Conservation (phyloP, 2,888 invertebrate genomes). For the Ferrisia virgata region DNA sequence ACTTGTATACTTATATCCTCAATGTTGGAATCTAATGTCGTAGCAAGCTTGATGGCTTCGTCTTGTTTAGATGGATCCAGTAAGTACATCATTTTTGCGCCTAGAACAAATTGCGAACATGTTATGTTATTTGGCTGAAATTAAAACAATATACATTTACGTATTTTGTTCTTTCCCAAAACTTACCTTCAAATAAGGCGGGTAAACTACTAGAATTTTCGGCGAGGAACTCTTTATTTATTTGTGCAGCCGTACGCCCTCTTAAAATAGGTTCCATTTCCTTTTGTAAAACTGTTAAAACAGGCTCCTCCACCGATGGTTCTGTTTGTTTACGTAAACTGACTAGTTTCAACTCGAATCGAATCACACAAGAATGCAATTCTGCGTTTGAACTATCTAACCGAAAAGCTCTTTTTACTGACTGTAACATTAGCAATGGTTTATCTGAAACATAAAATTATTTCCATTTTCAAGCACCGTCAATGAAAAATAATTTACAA, state of each 20-base stretch:
- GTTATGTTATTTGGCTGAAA: background rate
- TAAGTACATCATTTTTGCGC: constrained; percentile 74
- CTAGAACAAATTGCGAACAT: constrained; percentile 49
- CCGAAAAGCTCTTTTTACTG: constrained; percentile 82
- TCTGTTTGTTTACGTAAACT: constrained; percentile 55
- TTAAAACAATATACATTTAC: too few species aligned
- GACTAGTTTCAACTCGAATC: constrained; percentile 63
- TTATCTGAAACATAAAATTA: constrained; percentile 63
- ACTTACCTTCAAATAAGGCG: constrained; percentile 70
- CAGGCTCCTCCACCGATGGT: constrained; percentile 58
- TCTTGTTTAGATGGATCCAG: constrained; percentile 66
- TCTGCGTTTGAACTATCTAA: constrained; percentile 72
- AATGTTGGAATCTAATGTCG: constrained; percentile 58
- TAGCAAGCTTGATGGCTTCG: constrained; percentile 63
- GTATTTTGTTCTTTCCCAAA: background rate
- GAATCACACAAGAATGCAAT: constrained; percentile 81
- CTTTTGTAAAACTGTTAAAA: constrained; percentile 51
- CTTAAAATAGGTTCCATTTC: constrained; percentile 56
- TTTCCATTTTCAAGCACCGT: background rate
- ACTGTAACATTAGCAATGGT: constrained; percentile 91
- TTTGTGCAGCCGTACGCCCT: constrained; percentile 60
- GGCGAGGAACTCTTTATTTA: constrained; percentile 70
- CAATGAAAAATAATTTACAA: background rate
- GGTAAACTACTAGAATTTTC: constrained; percentile 64
- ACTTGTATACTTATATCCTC: constrained; percentile 59